Evolutionary conservation across 2,113 vertebrate genomes (phyloP).

Genomic region (Gracilinanus agilis): DNA sequence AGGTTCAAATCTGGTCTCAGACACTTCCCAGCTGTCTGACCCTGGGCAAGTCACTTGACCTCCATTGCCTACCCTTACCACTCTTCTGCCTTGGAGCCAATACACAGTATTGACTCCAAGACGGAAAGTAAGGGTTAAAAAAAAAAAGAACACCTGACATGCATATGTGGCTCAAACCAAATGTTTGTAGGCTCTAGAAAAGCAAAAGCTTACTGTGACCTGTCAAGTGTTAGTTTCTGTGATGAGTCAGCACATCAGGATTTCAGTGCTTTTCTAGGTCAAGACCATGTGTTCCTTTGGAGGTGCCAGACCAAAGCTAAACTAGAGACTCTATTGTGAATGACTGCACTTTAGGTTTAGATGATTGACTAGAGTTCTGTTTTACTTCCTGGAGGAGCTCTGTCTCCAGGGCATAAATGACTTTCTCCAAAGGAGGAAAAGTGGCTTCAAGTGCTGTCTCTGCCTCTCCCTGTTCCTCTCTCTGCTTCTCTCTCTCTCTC

Average conservation of each 20-base stretch:
- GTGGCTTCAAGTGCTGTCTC: too few relatives aligned
- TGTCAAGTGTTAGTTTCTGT: conserved; percentile 43
- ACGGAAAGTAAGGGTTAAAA: too few relatives aligned
- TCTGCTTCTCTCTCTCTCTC: too few relatives aligned
- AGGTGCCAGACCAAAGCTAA: neutral
- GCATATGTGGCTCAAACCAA: conserved; percentile 23
- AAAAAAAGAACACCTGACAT: neutral
- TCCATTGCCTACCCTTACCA: too few relatives aligned
- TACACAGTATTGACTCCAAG: too few relatives aligned
- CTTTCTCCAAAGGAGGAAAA: neutral
- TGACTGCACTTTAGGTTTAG: conserved; percentile 9
- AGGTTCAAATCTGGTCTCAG: too few relatives aligned
- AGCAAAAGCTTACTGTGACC: conserved; percentile 46
- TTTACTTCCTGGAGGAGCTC: neutral
- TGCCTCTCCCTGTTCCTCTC: too few relatives aligned
- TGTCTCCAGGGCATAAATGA: neutral
- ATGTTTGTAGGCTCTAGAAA: conserved; percentile 57
- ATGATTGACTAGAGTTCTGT: conserved; percentile 29
- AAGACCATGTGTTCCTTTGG: neutral
- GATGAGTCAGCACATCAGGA: conserved; percentile 34
- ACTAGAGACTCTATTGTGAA: neutral
- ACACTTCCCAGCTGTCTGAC: too few relatives aligned
- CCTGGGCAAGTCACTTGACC: too few relatives aligned
- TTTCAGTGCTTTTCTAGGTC: conserved; percentile 31
- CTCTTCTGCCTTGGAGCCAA: too few relatives aligned